Conservation (phyloP, 35 echinoderm and acorn worm species). For the Amphiura filiformis region DNA sequence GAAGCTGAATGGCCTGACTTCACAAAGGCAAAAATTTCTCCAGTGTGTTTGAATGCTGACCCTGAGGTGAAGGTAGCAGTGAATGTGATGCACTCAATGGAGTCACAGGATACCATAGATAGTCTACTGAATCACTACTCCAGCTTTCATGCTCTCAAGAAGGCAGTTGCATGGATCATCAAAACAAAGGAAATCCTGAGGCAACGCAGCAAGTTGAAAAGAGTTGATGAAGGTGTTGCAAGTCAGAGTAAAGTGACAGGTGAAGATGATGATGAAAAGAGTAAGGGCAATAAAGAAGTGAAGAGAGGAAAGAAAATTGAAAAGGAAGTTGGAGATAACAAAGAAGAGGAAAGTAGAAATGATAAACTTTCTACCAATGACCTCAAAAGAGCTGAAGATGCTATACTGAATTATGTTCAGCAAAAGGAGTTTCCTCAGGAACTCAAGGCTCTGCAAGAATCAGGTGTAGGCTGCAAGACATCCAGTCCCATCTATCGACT, state of each 20-base stretch:
- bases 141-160: neutral
- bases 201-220: neutral
- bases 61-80: neutral
- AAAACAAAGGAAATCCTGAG: neutral
- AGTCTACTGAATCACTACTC: neutral
- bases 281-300: neutral
- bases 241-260: neutral
- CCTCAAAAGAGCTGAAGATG: neutral
- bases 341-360: neutral
- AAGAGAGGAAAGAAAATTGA: neutral
- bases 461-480: neutral
- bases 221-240: neutral
- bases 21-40: neutral
- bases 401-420: conserved; percentile 8
- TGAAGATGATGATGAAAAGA: neutral
- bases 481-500: neutral
- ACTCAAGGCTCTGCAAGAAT: neutral
- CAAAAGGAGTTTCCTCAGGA: neutral
- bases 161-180: neutral
- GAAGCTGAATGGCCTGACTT: conserved; percentile 21
- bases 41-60: neutral
- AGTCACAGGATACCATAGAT: neutral
- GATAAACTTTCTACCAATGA: neutral
- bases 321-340: neutral
- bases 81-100: neutral